Evolutionary conservation across 1,140 invertebrate species (phyloP).

Genomic region (Ephestia elutella): DNA sequence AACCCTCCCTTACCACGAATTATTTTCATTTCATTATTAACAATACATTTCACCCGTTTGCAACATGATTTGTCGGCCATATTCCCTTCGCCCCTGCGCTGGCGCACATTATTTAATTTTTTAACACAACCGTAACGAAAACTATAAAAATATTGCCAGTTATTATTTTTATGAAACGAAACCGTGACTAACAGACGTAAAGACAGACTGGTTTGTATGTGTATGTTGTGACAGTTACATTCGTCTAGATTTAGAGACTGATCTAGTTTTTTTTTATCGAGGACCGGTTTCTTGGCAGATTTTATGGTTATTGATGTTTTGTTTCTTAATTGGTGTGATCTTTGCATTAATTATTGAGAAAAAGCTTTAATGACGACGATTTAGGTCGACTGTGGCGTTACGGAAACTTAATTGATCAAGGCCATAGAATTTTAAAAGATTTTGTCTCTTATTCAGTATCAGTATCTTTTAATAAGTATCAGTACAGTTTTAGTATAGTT

Average conservation of each 20-base stretch:
- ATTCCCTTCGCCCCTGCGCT: conserved; percentile 40
- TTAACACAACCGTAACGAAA: conserved; percentile 33
- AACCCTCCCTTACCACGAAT: conserved; percentile 54
- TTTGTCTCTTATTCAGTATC: no score
- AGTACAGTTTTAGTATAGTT: no score
- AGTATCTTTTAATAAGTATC: no score
- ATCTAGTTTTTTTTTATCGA: background rate
- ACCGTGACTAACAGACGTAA: conserved; percentile 26
- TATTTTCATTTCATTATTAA: conserved; percentile 71
- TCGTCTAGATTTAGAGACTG: conserved; percentile 28
- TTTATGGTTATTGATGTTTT: background rate
- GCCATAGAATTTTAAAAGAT: background rate
- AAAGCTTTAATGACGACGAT: background rate
- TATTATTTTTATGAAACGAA: conserved; percentile 18
- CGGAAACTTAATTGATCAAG: background rate
- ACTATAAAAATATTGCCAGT: conserved; percentile 33
- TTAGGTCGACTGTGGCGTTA: background rate
- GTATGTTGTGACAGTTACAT: conserved; percentile 52
- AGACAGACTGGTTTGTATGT: conserved; percentile 22
- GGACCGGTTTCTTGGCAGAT: background rate
- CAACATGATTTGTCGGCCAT: conserved; percentile 66
- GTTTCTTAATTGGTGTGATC: background rate
- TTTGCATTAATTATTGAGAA: background rate
- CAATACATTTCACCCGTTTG: conserved; percentile 67
- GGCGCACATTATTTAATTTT: conserved; percentile 16